Conservation (phyloP, 2,113 vertebrate genomes). For the Henicopernis longicauda region DNA sequence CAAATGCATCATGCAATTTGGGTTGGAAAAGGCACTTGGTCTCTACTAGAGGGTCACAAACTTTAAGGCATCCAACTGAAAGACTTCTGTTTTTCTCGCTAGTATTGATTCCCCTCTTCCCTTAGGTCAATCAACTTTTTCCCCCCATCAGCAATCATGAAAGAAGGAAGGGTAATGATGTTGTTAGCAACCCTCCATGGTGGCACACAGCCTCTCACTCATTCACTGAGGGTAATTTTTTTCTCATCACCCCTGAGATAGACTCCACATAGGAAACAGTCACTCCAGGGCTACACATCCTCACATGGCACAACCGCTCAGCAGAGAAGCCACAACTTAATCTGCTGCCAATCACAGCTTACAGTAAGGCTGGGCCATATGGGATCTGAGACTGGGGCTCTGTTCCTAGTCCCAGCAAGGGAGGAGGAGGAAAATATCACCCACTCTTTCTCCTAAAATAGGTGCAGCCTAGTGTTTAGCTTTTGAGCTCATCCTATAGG, state of each 20-base stretch:
- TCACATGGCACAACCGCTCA: neutral
- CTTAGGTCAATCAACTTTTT: neutral
- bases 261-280: neutral
- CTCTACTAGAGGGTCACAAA: neutral
- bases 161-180: neutral
- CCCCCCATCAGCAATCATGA: neutral
- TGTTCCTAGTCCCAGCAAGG: constrained; percentile 13
- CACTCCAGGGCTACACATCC: neutral
- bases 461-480: neutral
- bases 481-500: neutral
- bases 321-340: neutral
- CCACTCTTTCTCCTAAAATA: constrained; percentile 38
- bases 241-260: neutral
- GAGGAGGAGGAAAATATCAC: neutral
- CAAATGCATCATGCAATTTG: neutral
- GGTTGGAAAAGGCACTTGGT: neutral
- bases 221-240: neutral
- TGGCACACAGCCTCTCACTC: neutral
- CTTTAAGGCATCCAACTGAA: neutral
- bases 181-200: neutral
- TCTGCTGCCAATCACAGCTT: neutral
- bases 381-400: neutral
- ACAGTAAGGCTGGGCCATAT: neutral
- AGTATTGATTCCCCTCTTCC: neutral
- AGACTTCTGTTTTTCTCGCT: neutral